Evolutionary conservation across 2,797 vertebrate species (phyloP).

Genomic region (Paedocypris micromegethes): DNA sequence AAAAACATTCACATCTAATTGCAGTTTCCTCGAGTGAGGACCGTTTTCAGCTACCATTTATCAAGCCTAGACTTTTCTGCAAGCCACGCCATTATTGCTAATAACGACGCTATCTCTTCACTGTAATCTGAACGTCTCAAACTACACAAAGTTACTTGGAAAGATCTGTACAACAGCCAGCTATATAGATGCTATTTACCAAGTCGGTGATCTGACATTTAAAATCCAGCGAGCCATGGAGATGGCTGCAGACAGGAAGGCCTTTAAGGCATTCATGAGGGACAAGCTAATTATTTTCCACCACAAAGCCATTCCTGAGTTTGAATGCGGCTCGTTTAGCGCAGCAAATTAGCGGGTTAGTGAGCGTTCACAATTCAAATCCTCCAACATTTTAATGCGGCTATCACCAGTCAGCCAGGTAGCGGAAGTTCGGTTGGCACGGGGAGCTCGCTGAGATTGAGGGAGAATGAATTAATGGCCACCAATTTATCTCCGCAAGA

Average conservation of each 20-base stretch:
- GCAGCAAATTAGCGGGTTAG: conserved; percentile 31
- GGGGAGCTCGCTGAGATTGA: not conserved
- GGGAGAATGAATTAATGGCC: conserved; percentile 20
- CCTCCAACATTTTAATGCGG: conserved; percentile 30
- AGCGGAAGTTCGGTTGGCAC: conserved; percentile 32
- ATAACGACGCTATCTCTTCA: conserved; percentile 33
- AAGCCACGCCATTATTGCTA: conserved; percentile 36
- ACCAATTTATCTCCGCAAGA: conserved; percentile 28
- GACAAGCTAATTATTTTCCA: conserved; percentile 42
- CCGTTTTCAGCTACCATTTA: conserved; percentile 14
- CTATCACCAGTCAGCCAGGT: conserved; percentile 26
- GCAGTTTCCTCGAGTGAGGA: conserved; percentile 12
- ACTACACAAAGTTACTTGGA: conserved; percentile 13
- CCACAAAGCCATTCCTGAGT: conserved; percentile 28
- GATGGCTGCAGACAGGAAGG: conserved; percentile 42
- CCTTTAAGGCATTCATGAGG: conserved; percentile 44
- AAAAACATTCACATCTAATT: conserved; percentile 10
- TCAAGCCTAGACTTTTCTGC: conserved; percentile 24
- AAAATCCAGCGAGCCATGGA: conserved; percentile 63
- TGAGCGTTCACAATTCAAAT: conserved; percentile 29
- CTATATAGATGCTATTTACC: conserved; percentile 55
- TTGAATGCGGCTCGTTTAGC: conserved; percentile 31
- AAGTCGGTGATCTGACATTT: conserved; percentile 69
- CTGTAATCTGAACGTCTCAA: conserved; percentile 1
- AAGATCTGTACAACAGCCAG: conserved; percentile 32